Percentiles rank a stretch among this genome's conserved stretches.
These are phyloP conservation scores for Butorides virescens DNA, from an alignment of 2,113 vertebrate species.

Conservation along the genomic window DNA sequence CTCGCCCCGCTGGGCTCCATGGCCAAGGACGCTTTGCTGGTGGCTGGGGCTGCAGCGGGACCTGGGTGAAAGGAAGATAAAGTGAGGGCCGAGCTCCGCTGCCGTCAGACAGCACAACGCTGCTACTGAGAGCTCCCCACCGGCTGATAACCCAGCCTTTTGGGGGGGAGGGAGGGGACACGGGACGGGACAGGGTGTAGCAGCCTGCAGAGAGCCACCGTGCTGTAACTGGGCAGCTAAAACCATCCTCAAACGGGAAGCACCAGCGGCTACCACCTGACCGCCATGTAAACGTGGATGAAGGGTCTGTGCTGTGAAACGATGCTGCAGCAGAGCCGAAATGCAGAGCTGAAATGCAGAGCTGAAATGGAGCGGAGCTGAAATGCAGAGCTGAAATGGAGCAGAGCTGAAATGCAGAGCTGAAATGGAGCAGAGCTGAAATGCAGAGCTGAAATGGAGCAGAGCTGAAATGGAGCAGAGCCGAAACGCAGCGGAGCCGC, in stretches of 20 bases:
- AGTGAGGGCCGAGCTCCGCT: neutral
- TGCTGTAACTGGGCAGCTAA: neutral
- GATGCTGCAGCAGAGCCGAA: neutral
- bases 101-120: neutral
- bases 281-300: accelerated
- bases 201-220: accelerated
- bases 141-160: accelerated
- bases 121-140: neutral
- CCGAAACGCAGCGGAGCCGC: neutral
- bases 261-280: neutral
- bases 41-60: neutral
- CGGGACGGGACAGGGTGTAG: too few species aligned
- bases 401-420: too few species aligned
- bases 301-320: accelerated
- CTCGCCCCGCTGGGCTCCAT: neutral
- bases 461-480: neutral
- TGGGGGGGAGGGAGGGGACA: too few species aligned
- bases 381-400: too few species aligned
- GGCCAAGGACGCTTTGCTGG: neutral
- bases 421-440: too few species aligned
- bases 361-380: too few species aligned
- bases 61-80: neutral
- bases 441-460: too few species aligned
- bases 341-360: neutral
- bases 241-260: neutral